Percentiles rank a stretch among this genome's conserved stretches.
Conservation (phyloP, 2,888 invertebrate genomes). For the Melinopterus prodromus region DNA sequence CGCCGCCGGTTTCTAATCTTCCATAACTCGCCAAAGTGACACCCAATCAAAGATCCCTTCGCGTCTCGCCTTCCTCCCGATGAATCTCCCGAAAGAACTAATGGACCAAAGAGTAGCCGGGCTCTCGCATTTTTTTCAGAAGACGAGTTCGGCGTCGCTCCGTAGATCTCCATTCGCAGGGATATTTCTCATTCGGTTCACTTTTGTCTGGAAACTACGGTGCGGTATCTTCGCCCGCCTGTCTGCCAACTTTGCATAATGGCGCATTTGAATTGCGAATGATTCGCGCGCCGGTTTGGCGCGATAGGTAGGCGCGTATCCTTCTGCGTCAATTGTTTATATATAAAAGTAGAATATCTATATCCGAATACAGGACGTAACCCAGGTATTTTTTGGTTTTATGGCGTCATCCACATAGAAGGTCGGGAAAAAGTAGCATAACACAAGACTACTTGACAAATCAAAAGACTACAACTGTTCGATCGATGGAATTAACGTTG, state of each 20-base stretch:
- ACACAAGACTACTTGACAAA: too few relatives aligned
- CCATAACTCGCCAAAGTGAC: constrained; percentile 50
- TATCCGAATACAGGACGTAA: too few relatives aligned
- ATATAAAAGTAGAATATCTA: too few relatives aligned
- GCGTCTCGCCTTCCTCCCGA: constrained; percentile 45
- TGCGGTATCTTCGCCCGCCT: background rate
- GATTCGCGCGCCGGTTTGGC: background rate
- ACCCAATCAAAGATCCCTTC: constrained; percentile 48
- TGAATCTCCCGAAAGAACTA: constrained; percentile 48
- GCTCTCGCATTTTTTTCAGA: background rate
- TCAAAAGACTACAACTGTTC: too few relatives aligned
- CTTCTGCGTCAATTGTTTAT: too few relatives aligned
- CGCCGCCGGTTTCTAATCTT: constrained; percentile 46
- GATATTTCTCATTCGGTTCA: background rate
- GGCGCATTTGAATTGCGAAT: background rate
- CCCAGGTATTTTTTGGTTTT: too few relatives aligned
- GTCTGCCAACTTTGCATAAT: background rate
- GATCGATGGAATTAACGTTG: too few relatives aligned
- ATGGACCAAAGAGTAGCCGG: constrained; percentile 55
- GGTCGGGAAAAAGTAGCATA: too few relatives aligned
- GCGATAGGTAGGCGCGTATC: background rate
- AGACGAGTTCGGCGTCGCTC: background rate
- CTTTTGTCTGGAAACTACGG: background rate
- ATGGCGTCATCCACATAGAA: too few relatives aligned
- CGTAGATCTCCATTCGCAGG: background rate